Base-by-base conservation (phyloP, 2,113 vertebrate species). In the Odocoileus virginianus region DNA sequence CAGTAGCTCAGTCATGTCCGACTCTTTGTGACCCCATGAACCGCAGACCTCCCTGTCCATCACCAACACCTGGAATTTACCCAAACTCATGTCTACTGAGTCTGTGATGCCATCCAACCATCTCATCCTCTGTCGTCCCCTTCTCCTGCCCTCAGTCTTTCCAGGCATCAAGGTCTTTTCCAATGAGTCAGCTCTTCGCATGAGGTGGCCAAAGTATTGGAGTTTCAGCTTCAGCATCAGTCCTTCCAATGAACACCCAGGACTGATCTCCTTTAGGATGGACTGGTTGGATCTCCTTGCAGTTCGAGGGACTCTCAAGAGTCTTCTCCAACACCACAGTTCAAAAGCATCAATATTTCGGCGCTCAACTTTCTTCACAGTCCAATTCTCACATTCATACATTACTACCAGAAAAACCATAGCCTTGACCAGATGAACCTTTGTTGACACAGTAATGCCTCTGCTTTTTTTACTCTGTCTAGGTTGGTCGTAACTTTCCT, bases 61-160 rank as follows among this genome's bases (percentile, higher is more conserved):
- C n/a, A 71, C 2, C 10, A 71, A 40, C n/a, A 6, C 9, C 10
- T 40, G 10, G 64, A 71, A 19, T 40, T 12, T 19, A 71, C n/a
- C 9, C 67, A 71, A 40, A 71, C 4, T 11, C 10, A 71, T 3
- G 19, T 36, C 10, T 10, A 6, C 12, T 23, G n/a, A 71, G n/a
- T 40, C 5, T 0, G n/a, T 71, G n/a, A 71, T 40, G n/a, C n/a
- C 2, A 71, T 40, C 10, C 19, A 71, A 6, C n/a, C 10, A 40
- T 40, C 67, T 71, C 19, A 71, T 23, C 19, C n/a, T 40, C 10
- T 40, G 67, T 71, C 4, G 1, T 36, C 64, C 64, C n/a, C 67
- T 71, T 71, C 9, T 71, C n/a, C 10, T 40, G n/a, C 19, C n/a
- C 10, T 71, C 67, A 71, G 23, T 71, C n/a, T 71, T 40, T 40